Percentiles rank a stretch among this genome's conserved stretches.
phyloP scores from a whole-genome alignment of 92 coral and sea anemone genomes.

The Metridium senile region DNA sequence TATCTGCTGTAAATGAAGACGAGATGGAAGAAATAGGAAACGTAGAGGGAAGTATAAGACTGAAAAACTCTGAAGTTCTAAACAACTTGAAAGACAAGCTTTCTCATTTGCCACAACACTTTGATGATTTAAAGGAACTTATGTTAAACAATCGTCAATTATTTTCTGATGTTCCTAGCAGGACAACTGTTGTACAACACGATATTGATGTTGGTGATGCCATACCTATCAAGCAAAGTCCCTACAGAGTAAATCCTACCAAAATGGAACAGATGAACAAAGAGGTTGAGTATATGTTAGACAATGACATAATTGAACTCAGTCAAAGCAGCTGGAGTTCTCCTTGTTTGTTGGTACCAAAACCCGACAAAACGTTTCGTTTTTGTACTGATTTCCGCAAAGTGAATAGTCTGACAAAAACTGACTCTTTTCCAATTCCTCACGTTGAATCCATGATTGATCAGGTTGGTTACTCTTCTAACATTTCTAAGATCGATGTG shows the following conservation, averaged over 20 bases:
- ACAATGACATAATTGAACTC: slow-evolving; percentile 49
- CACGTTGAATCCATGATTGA: slow-evolving; percentile 55
- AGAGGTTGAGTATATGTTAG: slow-evolving; percentile 24
- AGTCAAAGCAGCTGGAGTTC: slow-evolving; percentile 51
- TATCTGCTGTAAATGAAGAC: slow-evolving; percentile 15
- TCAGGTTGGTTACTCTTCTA: slow-evolving; percentile 36
- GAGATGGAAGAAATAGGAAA: slow-evolving; percentile 23
- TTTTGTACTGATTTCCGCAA: slow-evolving; percentile 54
- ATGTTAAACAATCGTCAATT: slow-evolving; percentile 10
- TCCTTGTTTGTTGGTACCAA: slow-evolving; percentile 53
- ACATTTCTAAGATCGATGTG: slow-evolving; percentile 48
- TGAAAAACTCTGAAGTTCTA: neutral
- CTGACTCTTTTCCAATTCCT: slow-evolving; percentile 51
- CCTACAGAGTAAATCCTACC: slow-evolving; percentile 34
- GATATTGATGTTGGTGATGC: slow-evolving; percentile 40
- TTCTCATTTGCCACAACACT: neutral
- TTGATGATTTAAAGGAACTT: slow-evolving; percentile 2
- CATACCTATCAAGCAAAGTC: slow-evolving; percentile 34
- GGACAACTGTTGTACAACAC: slow-evolving; percentile 36
- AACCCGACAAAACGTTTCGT: slow-evolving; percentile 45
- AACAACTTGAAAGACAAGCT: slow-evolving; percentile 1
- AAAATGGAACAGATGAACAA: slow-evolving; percentile 15
- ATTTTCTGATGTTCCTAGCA: slow-evolving; percentile 32
- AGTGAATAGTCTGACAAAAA: slow-evolving; percentile 52
- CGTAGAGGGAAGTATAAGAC: slow-evolving; percentile 12